A percentile compares a stretch with the other conserved stretches of the same genome.
These are phyloP conservation scores for Limenitis camilla DNA, from an alignment of 2,888 invertebrate genomes.

Conservation along the genomic window DNA sequence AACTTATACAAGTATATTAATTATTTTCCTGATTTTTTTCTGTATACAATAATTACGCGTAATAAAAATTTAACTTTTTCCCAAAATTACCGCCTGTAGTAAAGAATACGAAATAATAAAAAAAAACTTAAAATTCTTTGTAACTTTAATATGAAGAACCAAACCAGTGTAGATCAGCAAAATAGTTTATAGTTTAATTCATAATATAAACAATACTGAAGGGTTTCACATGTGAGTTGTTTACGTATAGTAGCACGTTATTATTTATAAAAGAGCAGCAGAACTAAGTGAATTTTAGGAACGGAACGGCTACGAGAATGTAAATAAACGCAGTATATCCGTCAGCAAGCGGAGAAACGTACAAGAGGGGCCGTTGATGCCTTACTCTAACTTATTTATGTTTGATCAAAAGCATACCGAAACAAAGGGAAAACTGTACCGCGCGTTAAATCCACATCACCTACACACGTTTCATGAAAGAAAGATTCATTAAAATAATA, in stretches of 20 bases:
- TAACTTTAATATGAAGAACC: too few species aligned
- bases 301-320: slow-evolving; percentile 14
- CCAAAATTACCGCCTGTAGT: too few species aligned
- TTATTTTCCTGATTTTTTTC: too few species aligned
- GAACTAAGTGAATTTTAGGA: slow-evolving; percentile 8
- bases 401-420: slow-evolving; percentile 27
- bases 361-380: slow-evolving; percentile 43
- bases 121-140: too few species aligned
- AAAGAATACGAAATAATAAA: too few species aligned
- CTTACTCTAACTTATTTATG: slow-evolving; percentile 44
- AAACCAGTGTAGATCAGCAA: too few species aligned
- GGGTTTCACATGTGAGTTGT: background rate
- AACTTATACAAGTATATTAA: too few species aligned
- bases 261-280: slow-evolving; percentile 13
- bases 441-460: slow-evolving; percentile 2
- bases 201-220: too few species aligned
- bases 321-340: slow-evolving; percentile 30
- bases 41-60: too few species aligned
- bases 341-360: slow-evolving; percentile 27
- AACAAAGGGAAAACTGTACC: slow-evolving; percentile 18
- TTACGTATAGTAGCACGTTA: background rate
- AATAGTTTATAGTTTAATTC: too few species aligned
- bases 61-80: too few species aligned
- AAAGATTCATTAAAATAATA: slow-evolving; percentile 14
- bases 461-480: background rate